Evolutionary conservation across 2,113 vertebrate species (phyloP).

Genomic region (Malurus elegans): DNA sequence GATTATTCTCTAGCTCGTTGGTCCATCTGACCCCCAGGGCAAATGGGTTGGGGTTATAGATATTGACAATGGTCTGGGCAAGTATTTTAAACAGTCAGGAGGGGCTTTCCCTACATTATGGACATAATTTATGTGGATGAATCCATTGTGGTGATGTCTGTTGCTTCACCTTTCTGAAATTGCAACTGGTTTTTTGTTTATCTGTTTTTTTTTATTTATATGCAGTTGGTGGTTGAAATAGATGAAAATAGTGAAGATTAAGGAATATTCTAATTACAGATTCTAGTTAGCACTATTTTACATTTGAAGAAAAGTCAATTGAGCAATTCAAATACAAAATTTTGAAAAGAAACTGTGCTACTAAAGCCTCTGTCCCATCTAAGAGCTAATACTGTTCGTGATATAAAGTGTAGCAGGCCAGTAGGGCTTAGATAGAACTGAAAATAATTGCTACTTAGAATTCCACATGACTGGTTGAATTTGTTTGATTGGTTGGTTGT

Average conservation of each 20-base stretch:
- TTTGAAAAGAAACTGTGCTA: background rate
- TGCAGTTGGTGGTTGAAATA: background rate
- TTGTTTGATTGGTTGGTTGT: background rate
- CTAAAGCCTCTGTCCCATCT: background rate
- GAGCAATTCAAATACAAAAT: background rate
- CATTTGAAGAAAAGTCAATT: background rate
- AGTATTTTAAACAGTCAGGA: background rate
- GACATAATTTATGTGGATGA: background rate
- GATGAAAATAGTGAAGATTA: background rate
- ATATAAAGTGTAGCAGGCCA: background rate
- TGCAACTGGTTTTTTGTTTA: background rate
- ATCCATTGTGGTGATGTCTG: background rate
- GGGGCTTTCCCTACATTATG: background rate
- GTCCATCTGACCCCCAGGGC: background rate
- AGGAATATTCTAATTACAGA: background rate
- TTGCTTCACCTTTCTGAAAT: background rate
- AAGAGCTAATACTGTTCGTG: background rate
- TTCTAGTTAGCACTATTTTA: background rate
- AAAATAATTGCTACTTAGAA: background rate
- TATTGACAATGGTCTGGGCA: background rate
- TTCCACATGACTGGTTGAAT: background rate
- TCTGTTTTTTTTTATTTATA: background rate
- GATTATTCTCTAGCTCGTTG: background rate
- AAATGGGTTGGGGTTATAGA: background rate
- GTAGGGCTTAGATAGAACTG: background rate